Evolutionary conservation across 2,797 vertebrate species (phyloP).

Genomic region (Pangasius macronema): DNA sequence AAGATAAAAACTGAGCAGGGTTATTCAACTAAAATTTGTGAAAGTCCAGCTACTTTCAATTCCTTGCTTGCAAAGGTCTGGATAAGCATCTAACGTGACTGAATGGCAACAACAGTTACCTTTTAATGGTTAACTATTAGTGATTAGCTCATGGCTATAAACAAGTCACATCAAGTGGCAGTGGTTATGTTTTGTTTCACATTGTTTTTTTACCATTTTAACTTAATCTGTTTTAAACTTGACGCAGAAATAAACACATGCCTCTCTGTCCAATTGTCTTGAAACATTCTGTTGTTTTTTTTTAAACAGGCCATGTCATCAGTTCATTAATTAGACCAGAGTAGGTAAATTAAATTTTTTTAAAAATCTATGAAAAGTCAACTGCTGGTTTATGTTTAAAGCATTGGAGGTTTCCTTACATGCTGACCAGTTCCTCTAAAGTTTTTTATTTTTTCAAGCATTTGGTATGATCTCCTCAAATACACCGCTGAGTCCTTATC

Average conservation of each 20-base stretch:
- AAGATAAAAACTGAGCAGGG: slow-evolving; percentile 13
- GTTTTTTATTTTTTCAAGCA: not conserved
- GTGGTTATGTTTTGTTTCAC: not conserved
- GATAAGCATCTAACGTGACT: not conserved
- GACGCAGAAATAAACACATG: not conserved
- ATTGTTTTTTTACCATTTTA: not conserved
- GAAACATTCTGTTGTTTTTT: not conserved
- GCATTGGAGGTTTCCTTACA: not conserved
- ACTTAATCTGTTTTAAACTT: not conserved
- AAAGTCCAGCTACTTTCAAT: not conserved
- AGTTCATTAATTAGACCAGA: not conserved
- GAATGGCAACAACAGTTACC: not conserved
- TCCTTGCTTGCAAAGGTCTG: not conserved
- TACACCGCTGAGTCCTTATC: not conserved
- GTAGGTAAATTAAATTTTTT: not conserved
- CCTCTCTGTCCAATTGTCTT: not conserved
- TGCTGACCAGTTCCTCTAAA: not conserved
- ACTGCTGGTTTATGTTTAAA: not conserved
- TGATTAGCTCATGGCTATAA: not conserved
- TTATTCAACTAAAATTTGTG: slow-evolving; percentile 14
- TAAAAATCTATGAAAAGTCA: not conserved
- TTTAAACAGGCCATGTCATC: not conserved
- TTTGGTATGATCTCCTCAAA: not conserved
- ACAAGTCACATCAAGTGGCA: not conserved
- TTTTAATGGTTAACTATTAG: not conserved